These are phyloP conservation scores for Podarcis muralis DNA, from an alignment of 2,113 vertebrate species.

Conservation along the genomic window DNA sequence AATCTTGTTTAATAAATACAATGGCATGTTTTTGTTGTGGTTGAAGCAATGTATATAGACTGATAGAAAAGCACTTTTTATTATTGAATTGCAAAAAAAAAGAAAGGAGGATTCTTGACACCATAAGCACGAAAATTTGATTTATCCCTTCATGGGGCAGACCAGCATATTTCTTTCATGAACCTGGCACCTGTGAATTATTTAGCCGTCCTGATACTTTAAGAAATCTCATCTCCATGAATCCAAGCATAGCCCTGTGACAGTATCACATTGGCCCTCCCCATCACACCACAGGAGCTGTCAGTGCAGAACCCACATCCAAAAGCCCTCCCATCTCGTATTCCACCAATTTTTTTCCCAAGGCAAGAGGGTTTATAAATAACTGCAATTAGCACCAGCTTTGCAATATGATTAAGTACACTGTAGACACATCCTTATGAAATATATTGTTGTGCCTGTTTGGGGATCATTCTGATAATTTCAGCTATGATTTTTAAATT, in stretches of 20 bases:
- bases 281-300: conserved; percentile 60
- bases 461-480: conserved; percentile 59
- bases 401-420: conserved; percentile 60
- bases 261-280: conserved; percentile 54
- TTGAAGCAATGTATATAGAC: conserved; percentile 51
- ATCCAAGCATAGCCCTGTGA: conserved; percentile 49
- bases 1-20: conserved; percentile 76
- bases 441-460: conserved; percentile 38
- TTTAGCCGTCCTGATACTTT: conserved; percentile 67
- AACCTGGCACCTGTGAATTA: conserved; percentile 75
- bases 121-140: conserved; percentile 57
- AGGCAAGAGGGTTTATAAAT: conserved; percentile 61
- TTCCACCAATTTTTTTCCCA: conserved; percentile 5
- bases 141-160: conserved; percentile 72
- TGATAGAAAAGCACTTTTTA: conserved; percentile 29
- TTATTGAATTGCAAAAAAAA: conserved; percentile 53
- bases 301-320: conserved; percentile 57
- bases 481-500: conserved; percentile 64
- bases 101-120: conserved; percentile 47
- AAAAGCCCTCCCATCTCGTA: conserved; percentile 66
- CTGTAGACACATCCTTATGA: conserved; percentile 53
- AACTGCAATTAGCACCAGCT: conserved; percentile 67
- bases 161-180: conserved; percentile 67
- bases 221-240: conserved; percentile 61
- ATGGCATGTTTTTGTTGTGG: conserved; percentile 34